These are phyloP conservation scores for Typhlichthys eigenmanni DNA, from an alignment of 2,797 vertebrate species.

Conservation along the genomic window DNA sequence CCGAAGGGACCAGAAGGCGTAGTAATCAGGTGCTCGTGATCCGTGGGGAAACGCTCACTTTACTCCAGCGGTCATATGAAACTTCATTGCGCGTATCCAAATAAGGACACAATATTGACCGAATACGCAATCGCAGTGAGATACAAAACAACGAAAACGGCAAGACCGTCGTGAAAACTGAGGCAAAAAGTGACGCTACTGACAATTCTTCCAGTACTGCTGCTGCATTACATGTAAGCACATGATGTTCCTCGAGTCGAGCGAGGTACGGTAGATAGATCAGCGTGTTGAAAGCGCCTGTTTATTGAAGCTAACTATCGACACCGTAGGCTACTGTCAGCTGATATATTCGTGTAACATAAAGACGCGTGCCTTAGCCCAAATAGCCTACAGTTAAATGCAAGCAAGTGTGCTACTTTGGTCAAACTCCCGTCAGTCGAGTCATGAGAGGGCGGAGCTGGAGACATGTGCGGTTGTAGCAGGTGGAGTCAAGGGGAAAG, in stretches of 20 bases:
- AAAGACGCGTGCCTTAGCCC: neutral
- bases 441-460: conserved; percentile 39
- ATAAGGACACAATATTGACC: neutral
- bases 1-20: neutral
- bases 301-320: no score
- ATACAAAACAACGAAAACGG: neutral
- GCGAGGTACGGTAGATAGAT: no score
- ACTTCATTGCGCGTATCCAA: conserved; percentile 20
- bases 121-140: neutral
- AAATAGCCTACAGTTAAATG: conserved; percentile 4
- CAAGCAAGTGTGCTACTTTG: conserved; percentile 28
- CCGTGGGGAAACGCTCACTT: conserved; percentile 32
- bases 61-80: conserved; percentile 31
- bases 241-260: neutral
- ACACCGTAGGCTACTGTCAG: no score
- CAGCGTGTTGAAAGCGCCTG: no score
- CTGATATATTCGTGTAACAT: no score
- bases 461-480: conserved; percentile 60
- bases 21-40: conserved; percentile 28
- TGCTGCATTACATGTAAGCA: neutral
- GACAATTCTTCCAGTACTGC: neutral
- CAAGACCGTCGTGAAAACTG: neutral
- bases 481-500: conserved; percentile 34
- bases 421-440: conserved; percentile 32
- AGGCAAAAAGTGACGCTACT: no score